These are phyloP conservation scores for Microdon myrmicae DNA, from an alignment of 2,888 invertebrate species.

Conservation along the genomic window DNA sequence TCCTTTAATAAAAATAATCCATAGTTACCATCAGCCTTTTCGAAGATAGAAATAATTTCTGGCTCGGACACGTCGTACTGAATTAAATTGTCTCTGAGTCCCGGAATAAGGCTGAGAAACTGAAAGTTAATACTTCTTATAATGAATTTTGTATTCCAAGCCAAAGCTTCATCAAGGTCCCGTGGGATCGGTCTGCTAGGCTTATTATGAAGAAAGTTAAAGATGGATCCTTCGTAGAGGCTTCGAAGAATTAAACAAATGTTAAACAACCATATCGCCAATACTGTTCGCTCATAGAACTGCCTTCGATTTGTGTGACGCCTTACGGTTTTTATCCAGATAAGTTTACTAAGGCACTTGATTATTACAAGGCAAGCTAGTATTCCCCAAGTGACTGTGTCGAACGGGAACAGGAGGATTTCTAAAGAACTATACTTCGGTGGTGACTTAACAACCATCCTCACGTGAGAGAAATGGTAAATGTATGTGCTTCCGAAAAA, in stretches of 20 bases:
- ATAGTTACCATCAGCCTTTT: neutral
- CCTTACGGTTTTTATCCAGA: neutral
- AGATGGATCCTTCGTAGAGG: conserved; percentile 12
- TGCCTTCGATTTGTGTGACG: too few relatives aligned
- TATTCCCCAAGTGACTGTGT: neutral
- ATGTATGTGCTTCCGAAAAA: neutral
- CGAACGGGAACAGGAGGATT: conserved; percentile 2
- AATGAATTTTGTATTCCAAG: neutral
- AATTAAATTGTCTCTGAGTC: neutral
- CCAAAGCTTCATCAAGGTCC: neutral
- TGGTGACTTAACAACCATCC: neutral
- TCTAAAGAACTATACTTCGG: neutral
- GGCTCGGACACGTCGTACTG: neutral
- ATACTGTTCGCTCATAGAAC: too few relatives aligned
- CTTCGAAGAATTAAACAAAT: conserved; percentile 1
- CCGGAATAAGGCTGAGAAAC: neutral
- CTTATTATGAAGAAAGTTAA: neutral
- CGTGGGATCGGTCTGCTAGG: neutral
- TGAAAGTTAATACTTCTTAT: neutral
- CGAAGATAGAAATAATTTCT: neutral
- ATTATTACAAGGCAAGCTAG: neutral
- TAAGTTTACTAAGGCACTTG: neutral
- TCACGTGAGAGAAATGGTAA: neutral
- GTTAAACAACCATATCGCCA: neutral
- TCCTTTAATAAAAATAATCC: neutral